phyloP scores from a whole-genome alignment of 2,113 vertebrate genomes.

The Zosterops lateralis region DNA sequence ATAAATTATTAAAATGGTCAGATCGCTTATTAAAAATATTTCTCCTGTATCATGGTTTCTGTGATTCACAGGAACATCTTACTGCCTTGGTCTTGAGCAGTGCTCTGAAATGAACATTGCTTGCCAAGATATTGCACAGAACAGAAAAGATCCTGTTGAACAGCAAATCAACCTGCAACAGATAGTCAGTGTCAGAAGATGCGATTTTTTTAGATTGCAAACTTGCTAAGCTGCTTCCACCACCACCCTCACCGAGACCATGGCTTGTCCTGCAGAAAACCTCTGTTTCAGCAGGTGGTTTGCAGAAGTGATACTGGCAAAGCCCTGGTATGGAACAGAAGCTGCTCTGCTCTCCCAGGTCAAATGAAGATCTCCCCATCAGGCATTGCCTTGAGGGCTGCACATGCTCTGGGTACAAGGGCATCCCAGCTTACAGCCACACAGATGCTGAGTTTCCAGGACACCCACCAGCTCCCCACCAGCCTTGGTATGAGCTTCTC shows the following conservation, averaged over 20 bases:
- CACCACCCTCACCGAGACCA: not conserved
- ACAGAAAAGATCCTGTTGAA: not conserved
- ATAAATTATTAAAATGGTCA: slow-evolving; percentile 27
- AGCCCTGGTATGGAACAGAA: not conserved
- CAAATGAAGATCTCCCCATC: not conserved
- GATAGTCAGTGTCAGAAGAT: not conserved
- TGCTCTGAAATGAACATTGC: not conserved
- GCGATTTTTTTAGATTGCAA: not conserved
- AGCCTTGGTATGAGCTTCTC: not conserved
- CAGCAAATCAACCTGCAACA: not conserved
- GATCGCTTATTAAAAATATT: slow-evolving; percentile 15
- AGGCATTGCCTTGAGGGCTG: not conserved
- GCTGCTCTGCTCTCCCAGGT: not conserved
- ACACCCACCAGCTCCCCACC: not conserved
- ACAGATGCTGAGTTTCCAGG: not conserved
- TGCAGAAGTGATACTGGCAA: not conserved
- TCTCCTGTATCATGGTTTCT: not conserved
- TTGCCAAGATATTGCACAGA: not conserved
- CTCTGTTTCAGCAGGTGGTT: not conserved
- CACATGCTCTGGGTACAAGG: not conserved
- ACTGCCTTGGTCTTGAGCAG: rapidly evolving
- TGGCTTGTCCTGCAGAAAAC: not conserved
- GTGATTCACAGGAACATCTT: not conserved
- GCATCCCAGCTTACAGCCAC: not conserved
- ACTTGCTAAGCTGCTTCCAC: not conserved